phyloP scores from a whole-genome alignment of 2,888 invertebrate species.

The Eumacrocentrus americanus region DNA sequence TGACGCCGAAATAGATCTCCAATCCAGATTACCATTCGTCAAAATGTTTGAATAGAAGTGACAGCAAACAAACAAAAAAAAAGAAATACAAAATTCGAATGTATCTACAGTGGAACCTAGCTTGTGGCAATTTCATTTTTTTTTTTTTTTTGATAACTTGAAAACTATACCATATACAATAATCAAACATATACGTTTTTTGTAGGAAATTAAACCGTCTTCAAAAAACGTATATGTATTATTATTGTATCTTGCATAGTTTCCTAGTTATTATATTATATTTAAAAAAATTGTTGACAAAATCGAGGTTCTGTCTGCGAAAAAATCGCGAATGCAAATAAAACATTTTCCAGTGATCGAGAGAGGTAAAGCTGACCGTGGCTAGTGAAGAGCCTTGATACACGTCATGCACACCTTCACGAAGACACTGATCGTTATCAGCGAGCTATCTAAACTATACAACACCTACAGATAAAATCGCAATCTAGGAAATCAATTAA shows the following conservation, averaged over 20 bases:
- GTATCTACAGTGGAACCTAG: no score
- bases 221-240: no score
- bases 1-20: neutral
- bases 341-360: neutral
- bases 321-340: no score
- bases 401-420: neutral
- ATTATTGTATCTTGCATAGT: no score
- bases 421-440: neutral
- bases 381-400: constrained; percentile 15
- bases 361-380: constrained; percentile 36
- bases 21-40: neutral
- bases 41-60: neutral
- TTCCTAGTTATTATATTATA: no score
- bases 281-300: no score
- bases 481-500: neutral
- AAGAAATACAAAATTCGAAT: neutral
- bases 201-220: neutral
- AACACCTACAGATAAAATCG: neutral
- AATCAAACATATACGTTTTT: no score
- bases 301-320: no score
- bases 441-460: neutral
- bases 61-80: neutral
- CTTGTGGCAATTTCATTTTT: no score
- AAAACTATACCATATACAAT: no score
- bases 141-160: no score